Base-by-base conservation (phyloP, 2,888 invertebrate genomes). In the Stictocephala bisonia region DNA sequence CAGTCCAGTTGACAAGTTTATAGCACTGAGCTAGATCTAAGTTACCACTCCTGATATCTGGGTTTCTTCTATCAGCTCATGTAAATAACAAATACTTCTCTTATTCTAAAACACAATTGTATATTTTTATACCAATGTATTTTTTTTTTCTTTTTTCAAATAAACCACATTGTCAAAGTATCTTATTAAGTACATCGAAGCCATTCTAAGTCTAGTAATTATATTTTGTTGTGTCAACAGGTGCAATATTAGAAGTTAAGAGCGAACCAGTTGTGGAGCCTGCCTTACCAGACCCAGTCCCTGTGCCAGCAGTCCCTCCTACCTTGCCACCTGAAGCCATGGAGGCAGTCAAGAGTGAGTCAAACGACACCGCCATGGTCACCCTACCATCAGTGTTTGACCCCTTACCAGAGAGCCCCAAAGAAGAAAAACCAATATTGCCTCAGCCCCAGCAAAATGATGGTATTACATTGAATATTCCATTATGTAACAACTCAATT, bases 311-410 rank as follows among this genome's bases (percentile, higher is more conserved):
- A 41, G 69, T 56, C 26, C 40, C 58, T 7, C 66, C 70, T 69
- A 53, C 71, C 77, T 71, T 24, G 75, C 67, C 75, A 67, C 58
- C 74, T 83, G 78, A 85, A 84, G 77, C 86, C 86, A 75, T 81
- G 80, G 0, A 88, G 88, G 80, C 60, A 15, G 67, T 64, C 41
- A 40, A 64, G 64, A 64, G 27, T 15, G 64, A 64, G 64, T 18
- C 67, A 7, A 56, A 44, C n/a, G 74, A 71, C 13, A 48, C 72
- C 60, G 53, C 66, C 31, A 24, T 64, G 41, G 26, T 72, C 48
- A 64, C 72, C 26, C 72, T 77, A 35, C 78, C 79, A 6, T 79
- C 79, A 18, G 78, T 79, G 24, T 79, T 79, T 56, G 79, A 79
- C 73, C 79, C 80, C 7, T 71, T 79, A 27, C 77, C 79, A 11